Percentiles rank a stretch among this genome's conserved stretches.
phyloP scores from a whole-genome alignment of 2,113 vertebrate species.

The Larimichthys crocea region DNA sequence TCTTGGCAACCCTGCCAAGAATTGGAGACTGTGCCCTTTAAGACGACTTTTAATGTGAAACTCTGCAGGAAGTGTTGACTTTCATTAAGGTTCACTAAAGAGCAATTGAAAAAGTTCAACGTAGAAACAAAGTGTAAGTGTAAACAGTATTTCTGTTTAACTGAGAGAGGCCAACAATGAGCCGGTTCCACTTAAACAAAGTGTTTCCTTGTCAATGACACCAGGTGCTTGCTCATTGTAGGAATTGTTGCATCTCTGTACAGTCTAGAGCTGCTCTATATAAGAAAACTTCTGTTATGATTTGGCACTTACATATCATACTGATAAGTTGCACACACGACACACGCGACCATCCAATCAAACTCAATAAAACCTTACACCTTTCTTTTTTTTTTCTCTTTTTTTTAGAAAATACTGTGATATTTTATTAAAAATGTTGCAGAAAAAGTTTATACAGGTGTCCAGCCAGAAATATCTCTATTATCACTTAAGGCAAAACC shows the following conservation, averaged over 20 bases:
- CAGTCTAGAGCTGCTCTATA: too few relatives aligned
- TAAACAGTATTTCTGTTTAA: neutral
- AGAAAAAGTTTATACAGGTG: constrained; percentile 98
- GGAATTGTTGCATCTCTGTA: too few relatives aligned
- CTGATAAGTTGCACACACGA: neutral
- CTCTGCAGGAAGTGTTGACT: neutral
- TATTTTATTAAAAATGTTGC: constrained; percentile 99
- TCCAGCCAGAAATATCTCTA: constrained; percentile 98
- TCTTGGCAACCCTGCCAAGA: too few relatives aligned
- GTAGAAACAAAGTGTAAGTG: neutral
- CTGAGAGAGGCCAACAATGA: too few relatives aligned
- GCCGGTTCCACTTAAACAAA: too few relatives aligned
- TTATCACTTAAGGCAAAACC: constrained; percentile 96
- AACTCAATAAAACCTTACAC: constrained; percentile 50
- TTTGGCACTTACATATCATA: neutral
- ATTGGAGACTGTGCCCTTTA: neutral
- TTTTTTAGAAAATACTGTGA: constrained; percentile 97
- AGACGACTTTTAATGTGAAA: neutral
- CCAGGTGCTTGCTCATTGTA: too few relatives aligned
- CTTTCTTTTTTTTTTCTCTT: constrained; percentile 1
- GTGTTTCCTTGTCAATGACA: too few relatives aligned
- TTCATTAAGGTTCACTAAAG: neutral
- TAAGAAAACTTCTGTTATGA: too few relatives aligned
- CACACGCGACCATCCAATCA: constrained; percentile 8
- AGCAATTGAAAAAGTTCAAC: neutral